Evolutionary conservation across 2,888 invertebrate species (phyloP), one percentile per base, ranked within the genome.

Genomic region (Kryphioiulus occultus): DNA sequence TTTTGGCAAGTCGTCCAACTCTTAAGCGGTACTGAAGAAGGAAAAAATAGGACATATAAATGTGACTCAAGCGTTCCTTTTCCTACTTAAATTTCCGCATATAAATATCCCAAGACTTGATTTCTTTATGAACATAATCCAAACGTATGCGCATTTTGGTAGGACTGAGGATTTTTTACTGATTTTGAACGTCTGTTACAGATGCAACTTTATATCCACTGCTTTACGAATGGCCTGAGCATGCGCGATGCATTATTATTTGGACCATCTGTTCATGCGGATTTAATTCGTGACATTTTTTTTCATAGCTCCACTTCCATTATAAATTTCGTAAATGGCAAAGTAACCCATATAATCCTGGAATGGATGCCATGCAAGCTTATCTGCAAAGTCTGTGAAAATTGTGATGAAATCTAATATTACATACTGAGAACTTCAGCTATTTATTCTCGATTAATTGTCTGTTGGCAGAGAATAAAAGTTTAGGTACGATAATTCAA

Each of bases 1-100:
- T 68, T 68, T 26, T 68, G 68, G 68, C 68, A 68, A 68, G 68
- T 68, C 68, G n/a, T 68, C 68, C 26, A 68, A 68, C 68, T 68
- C n/a, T 68, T 68, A 68, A 68, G 26, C 5, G 22, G 9, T 22
- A 22, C 26, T 22, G 26, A 59, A 22, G 59, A 59, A 68, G 26
- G 22, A 12, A 9, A 22, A 12, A 68, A 26, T 7, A 26, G 22
- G 7, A 68, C 68, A 26, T 68, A 26, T 68, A 12, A 26, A 68
- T 68, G 68, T 9, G 26, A 26, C 26, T 68, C 26, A 10, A 12
- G 26, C 68, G n/a, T 19, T 2, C 9, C 7, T 26, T 68, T 26
- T 68, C 26, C 26, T 68, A 22, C 68, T 26, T 22, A 22, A 68
- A 68, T 68, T 68, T 68, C 68, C 26, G 26, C 26, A 26, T 68